phyloP scores from a whole-genome alignment of 2,888 invertebrate genomes.

The Emmelina monodactyla region DNA sequence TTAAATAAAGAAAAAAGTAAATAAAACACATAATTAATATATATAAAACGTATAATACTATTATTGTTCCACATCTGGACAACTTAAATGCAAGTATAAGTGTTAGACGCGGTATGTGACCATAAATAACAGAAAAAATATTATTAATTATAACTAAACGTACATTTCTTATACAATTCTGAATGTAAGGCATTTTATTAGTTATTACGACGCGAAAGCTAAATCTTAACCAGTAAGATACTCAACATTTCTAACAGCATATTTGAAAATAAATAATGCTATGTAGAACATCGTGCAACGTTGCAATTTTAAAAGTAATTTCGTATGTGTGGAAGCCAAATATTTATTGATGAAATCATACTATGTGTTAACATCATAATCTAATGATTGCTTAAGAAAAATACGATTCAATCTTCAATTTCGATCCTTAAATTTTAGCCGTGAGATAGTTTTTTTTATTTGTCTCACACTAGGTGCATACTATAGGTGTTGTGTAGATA shows the following conservation, averaged over 20 bases:
- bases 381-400: no score
- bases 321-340: no score
- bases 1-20: slow-evolving; percentile 19
- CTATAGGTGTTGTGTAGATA: no score
- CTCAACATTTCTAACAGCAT: background rate
- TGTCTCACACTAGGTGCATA: no score
- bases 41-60: slow-evolving; percentile 47
- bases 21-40: slow-evolving; percentile 23
- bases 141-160: slow-evolving; percentile 19
- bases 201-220: slow-evolving; percentile 31
- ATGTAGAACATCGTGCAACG: no score
- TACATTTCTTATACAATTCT: background rate
- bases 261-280: no score
- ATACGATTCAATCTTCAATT: no score
- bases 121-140: slow-evolving; percentile 21
- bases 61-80: slow-evolving; percentile 34
- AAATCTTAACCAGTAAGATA: slow-evolving; percentile 3
- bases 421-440: no score
- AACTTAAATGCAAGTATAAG: slow-evolving; percentile 22
- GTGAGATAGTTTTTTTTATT: no score
- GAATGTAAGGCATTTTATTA: slow-evolving; percentile 19
- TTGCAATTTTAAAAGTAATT: no score
- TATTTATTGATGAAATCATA: no score
- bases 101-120: slow-evolving; percentile 19
- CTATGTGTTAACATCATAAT: no score